Evolutionary conservation across 2,797 vertebrate genomes (phyloP).

Genomic region (Microtus agrestis): DNA sequence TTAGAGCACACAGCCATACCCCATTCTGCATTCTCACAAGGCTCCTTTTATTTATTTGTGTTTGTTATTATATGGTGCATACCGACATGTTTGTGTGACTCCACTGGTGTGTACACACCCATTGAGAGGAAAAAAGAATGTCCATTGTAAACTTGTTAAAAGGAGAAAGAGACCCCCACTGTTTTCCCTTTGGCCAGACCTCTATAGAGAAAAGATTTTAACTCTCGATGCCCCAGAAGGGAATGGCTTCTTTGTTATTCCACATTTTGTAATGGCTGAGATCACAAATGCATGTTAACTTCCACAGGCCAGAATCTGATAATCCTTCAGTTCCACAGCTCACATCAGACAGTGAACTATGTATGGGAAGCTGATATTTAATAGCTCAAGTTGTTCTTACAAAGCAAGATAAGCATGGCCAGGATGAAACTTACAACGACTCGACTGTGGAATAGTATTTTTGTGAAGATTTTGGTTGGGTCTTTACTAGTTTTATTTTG

Average conservation of each 20-base stretch:
- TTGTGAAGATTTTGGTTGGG: not conserved
- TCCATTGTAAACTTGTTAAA: slow-evolving; percentile 86
- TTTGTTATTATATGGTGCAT: slow-evolving; percentile 90
- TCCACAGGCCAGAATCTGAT: not conserved
- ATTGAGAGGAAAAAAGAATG: slow-evolving; percentile 84
- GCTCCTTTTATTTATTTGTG: slow-evolving; percentile 86
- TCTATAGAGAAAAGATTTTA: slow-evolving; percentile 80
- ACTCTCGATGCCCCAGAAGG: slow-evolving; percentile 82
- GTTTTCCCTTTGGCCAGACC: slow-evolving; percentile 83
- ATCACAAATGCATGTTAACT: not conserved
- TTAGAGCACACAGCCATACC: slow-evolving; percentile 90
- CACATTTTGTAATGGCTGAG: not conserved
- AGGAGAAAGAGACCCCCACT: slow-evolving; percentile 85
- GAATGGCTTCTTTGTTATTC: slow-evolving; percentile 72
- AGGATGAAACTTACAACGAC: not conserved
- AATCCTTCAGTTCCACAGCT: not conserved
- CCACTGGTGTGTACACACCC: slow-evolving; percentile 83
- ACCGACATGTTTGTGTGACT: slow-evolving; percentile 85
- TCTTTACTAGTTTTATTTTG: not conserved
- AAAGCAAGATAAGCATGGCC: not conserved
- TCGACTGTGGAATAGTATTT: not conserved
- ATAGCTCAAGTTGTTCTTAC: not conserved
- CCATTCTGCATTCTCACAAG: slow-evolving; percentile 89
- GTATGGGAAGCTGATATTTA: not conserved
- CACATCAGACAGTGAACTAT: not conserved